Evolutionary conservation across 1,140 invertebrate species (phyloP).

Genomic region (Phymastichus coffea): DNA sequence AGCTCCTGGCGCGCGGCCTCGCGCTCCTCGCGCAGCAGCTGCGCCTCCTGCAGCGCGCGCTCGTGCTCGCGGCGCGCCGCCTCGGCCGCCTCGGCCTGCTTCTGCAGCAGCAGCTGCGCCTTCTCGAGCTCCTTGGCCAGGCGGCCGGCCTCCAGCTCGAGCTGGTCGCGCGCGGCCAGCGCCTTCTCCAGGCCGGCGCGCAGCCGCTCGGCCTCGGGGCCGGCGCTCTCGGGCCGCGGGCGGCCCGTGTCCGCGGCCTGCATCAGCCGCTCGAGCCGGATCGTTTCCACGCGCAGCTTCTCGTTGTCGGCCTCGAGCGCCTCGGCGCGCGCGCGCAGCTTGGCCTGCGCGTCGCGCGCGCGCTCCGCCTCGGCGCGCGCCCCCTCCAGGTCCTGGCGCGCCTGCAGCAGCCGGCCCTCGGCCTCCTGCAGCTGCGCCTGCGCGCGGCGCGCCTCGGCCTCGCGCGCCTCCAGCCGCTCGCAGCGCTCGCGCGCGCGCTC

Average conservation of each 20-base stretch:
- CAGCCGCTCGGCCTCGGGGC: conserved; percentile 77
- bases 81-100: conserved; percentile 79
- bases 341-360: conserved; percentile 79
- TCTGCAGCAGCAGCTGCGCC: conserved; percentile 75
- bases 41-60: conserved; percentile 75
- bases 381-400: conserved; percentile 73
- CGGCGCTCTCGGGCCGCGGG: conserved; percentile 49
- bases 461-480: conserved; percentile 72
- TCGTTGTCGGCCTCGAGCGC: conserved; percentile 75
- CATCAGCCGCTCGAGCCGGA: conserved; percentile 68
- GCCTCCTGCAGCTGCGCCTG: conserved; percentile 66
- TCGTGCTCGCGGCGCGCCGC: conserved; percentile 80
- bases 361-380: conserved; percentile 84
- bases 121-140: conserved; percentile 85
- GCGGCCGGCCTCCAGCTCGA: conserved; percentile 80
- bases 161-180: conserved; percentile 73
- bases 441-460: conserved; percentile 72
- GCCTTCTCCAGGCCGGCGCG: conserved; percentile 85
- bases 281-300: conserved; percentile 68
- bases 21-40: conserved; percentile 76
- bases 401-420: conserved; percentile 79
- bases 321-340: conserved; percentile 69
- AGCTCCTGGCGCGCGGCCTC: conserved; percentile 70
- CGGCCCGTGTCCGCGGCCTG: conserved; percentile 53
- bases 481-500: conserved; percentile 75